These are phyloP conservation scores for Seira musarum DNA, from an alignment of 2,888 invertebrate genomes.

Conservation along the genomic window DNA sequence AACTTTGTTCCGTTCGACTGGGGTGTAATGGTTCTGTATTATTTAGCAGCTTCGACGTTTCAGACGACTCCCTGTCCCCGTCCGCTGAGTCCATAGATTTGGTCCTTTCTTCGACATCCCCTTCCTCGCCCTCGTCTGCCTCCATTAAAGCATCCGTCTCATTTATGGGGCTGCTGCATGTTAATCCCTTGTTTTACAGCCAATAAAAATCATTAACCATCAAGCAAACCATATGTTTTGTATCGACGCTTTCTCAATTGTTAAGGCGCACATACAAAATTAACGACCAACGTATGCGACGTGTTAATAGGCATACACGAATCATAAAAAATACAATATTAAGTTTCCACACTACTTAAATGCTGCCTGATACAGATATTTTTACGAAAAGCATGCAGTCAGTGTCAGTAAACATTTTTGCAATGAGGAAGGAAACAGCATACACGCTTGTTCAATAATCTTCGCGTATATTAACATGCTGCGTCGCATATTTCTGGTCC, in stretches of 20 bases:
- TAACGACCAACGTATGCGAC: neutral
- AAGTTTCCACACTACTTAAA: neutral
- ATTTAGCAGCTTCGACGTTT: conserved; percentile 55
- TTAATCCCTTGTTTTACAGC: conserved; percentile 47
- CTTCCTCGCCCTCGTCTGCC: conserved; percentile 43
- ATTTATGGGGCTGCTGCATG: conserved; percentile 38
- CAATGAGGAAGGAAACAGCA: neutral
- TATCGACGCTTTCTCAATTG: neutral
- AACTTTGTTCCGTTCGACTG: conserved; percentile 23
- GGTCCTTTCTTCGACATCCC: conserved; percentile 48
- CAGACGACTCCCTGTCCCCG: conserved; percentile 28
- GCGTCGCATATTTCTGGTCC: conserved; percentile 13
- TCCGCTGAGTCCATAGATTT: conserved; percentile 52
- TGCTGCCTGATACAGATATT: too few relatives aligned
- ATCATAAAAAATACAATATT: conserved; percentile 6
- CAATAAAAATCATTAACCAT: conserved; percentile 44
- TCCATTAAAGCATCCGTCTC: conserved; percentile 54
- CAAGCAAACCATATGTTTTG: neutral
- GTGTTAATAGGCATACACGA: neutral
- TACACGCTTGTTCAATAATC: neutral
- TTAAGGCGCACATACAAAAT: neutral
- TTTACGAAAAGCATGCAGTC: too few relatives aligned
- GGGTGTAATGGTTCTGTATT: conserved; percentile 47
- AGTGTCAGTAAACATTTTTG: neutral
- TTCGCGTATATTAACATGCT: conserved; percentile 3